phyloP scores from a whole-genome alignment of 2,888 invertebrate genomes.

The Mesorhabditis spiculigera region DNA sequence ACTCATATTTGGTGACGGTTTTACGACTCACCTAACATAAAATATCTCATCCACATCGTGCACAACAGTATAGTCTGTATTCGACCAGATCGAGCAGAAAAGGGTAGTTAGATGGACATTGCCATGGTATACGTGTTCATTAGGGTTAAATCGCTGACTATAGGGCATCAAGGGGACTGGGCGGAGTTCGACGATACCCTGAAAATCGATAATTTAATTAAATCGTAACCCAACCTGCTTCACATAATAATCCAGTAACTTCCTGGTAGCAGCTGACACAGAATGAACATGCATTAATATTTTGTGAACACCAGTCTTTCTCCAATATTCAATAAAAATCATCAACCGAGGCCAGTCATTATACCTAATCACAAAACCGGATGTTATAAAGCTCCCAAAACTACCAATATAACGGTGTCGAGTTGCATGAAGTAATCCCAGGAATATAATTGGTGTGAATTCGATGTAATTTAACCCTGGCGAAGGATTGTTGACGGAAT shows the following conservation, averaged over 20 bases:
- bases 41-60: neutral
- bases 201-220: neutral
- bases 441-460: neutral
- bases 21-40: neutral
- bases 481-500: neutral
- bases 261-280: neutral
- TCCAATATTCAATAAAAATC: neutral
- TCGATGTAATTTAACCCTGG: neutral
- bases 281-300: neutral
- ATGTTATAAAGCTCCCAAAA: neutral
- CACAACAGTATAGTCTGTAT: neutral
- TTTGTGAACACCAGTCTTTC: no score
- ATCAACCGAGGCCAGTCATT: neutral
- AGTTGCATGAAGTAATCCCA: neutral
- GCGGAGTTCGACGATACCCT: neutral
- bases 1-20: neutral
- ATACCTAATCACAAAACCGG: neutral
- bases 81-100: constrained; percentile 4
- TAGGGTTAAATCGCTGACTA: neutral
- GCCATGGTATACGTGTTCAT: neutral
- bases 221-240: neutral
- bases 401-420: neutral
- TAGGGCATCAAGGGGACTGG: neutral
- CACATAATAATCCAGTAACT: neutral
- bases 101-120: neutral